Conservation (phyloP, 2,797 vertebrate species). For the Antennarius maculatus region DNA sequence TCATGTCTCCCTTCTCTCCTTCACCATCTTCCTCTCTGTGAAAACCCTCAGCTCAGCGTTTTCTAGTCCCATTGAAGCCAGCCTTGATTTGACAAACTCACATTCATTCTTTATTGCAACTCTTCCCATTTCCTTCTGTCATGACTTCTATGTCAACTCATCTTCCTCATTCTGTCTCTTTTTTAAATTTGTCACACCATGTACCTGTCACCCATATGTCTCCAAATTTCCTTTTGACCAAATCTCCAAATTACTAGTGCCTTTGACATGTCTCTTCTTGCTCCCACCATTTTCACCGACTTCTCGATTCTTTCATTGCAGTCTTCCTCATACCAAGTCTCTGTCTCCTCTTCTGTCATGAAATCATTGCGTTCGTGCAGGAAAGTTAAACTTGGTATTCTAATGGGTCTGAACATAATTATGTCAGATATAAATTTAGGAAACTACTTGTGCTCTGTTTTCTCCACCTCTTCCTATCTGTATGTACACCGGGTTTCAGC, state of each 20-base stretch:
- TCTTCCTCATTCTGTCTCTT: conserved; percentile 13
- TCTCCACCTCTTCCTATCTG: conserved; percentile 7
- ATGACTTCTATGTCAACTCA: conserved; percentile 1
- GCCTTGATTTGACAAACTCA: conserved; percentile 33
- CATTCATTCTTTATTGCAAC: conserved; percentile 32
- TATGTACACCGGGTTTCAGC: background rate
- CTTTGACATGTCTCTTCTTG: conserved; percentile 1
- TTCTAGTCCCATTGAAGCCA: conserved; percentile 18
- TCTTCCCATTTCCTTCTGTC: conserved; percentile 15
- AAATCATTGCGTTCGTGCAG: conserved; percentile 16
- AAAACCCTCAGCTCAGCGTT: conserved; percentile 42
- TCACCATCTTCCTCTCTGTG: background rate
- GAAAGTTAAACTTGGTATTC: conserved; percentile 26
- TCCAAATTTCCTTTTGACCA: conserved; percentile 1
- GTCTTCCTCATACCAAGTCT: background rate
- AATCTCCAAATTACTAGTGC: conserved; percentile 26
- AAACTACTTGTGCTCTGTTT: conserved; percentile 4
- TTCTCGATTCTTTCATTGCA: conserved; percentile 6
- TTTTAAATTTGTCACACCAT: conserved; percentile 14
- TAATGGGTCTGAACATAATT: conserved; percentile 24
- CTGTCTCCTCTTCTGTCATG: conserved; percentile 6
- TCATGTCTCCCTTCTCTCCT: background rate
- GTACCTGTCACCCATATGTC: background rate
- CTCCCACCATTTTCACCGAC: background rate
- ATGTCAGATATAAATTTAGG: conserved; percentile 12